These are phyloP conservation scores for Mylabris sibirica DNA, from an alignment of 2,888 invertebrate genomes.

Conservation along the genomic window DNA sequence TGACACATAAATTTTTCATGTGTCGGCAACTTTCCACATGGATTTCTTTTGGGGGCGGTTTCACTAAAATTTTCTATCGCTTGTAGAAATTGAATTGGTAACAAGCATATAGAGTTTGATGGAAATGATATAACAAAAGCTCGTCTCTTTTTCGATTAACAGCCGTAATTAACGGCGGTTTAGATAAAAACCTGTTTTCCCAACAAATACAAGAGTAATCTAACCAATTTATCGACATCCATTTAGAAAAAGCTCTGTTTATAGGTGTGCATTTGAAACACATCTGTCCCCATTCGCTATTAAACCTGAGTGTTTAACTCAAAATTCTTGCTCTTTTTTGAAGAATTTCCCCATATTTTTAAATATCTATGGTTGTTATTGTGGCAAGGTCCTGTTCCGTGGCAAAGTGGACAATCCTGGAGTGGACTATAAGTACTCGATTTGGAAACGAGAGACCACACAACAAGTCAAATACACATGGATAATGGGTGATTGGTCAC, in stretches of 20 bases:
- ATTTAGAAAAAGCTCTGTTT: not conserved
- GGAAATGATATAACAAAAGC: not conserved
- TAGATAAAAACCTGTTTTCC: not conserved
- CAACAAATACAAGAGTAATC: not conserved
- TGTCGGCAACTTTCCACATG: not conserved
- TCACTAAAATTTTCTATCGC: too few relatives aligned
- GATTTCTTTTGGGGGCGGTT: not conserved
- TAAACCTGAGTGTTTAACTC: not conserved
- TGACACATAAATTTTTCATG: not conserved
- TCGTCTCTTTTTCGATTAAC: not conserved
- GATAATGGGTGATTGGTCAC: conserved; percentile 82
- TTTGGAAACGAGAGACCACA: conserved; percentile 69
- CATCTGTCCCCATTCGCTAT: not conserved
- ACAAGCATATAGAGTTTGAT: too few relatives aligned
- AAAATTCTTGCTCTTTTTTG: too few relatives aligned
- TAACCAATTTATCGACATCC: conserved; percentile 10
- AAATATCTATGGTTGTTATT: too few relatives aligned
- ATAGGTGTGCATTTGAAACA: not conserved
- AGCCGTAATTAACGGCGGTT: not conserved
- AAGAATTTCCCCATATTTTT: too few relatives aligned
- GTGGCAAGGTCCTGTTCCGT: conserved; percentile 78
- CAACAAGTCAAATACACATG: conserved; percentile 72
- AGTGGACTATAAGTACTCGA: conserved; percentile 84
- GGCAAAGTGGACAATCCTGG: conserved; percentile 80
- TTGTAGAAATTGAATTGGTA: not conserved